Conservation (phyloP, 2,797 vertebrate genomes). For the Spinibarbus caldwelli region DNA sequence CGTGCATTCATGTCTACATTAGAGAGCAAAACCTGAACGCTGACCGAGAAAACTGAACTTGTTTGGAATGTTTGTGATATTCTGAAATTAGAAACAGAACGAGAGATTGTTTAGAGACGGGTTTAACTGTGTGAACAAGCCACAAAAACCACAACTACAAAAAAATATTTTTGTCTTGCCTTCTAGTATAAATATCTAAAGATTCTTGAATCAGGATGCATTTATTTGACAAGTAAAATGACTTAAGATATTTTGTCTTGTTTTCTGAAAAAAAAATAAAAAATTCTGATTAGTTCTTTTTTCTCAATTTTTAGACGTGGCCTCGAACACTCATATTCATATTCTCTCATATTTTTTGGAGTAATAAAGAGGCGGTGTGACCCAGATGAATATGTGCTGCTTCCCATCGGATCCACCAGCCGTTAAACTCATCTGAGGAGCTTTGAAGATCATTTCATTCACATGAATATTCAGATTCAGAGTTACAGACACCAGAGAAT, state of each 20-base stretch:
- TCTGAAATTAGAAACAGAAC: not conserved
- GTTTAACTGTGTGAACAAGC: conserved; percentile 6
- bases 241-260: too few relatives aligned
- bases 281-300: conserved; percentile 60
- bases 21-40: not conserved
- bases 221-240: not conserved
- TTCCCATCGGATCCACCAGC: conserved; percentile 25
- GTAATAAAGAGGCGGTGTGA: conserved; percentile 11
- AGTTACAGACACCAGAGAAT: conserved; percentile 36
- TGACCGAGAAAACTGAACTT: not conserved
- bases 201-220: too few relatives aligned
- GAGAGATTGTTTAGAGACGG: not conserved
- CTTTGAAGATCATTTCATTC: conserved; percentile 53
- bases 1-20: not conserved
- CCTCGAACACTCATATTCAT: conserved; percentile 62
- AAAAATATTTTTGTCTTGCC: too few relatives aligned
- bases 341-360: conserved; percentile 26
- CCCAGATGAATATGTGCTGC: conserved; percentile 34
- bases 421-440: conserved; percentile 36
- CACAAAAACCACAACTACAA: not conserved
- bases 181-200: too few relatives aligned
- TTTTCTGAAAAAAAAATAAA: too few relatives aligned
- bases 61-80: not conserved
- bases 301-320: conserved; percentile 73
- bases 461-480: conserved; percentile 50